Evolutionary conservation across 2,113 vertebrate species (phyloP), one percentile per base, ranked within the genome.

Genomic region (Gila orcuttii): DNA sequence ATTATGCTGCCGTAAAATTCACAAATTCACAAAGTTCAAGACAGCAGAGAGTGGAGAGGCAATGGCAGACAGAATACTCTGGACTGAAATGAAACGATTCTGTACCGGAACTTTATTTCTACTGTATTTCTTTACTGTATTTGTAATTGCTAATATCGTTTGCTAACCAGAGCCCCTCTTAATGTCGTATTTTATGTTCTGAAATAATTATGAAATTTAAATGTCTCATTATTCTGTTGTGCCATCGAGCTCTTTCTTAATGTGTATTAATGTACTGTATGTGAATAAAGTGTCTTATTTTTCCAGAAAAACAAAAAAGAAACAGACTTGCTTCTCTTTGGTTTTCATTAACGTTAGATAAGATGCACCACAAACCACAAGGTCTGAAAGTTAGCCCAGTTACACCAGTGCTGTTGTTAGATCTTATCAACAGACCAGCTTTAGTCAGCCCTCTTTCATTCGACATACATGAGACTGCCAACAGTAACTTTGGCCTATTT

Each of bases 1-100:
- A 76, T 60, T 84, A 76, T 11, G 57, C 83, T 33, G 57, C 83
- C 3, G 23, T 84, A 64, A 84, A 76, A 76, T 76, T 76, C 55
- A 62, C 15, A 42, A 42, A 42, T 42, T 31, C 15, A 3, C 55
- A 76, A 33, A 64, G 19, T 73, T 23, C 83, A 60, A 84, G 36
- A 84, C 25, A 62, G 83, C 59, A 64, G 57, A 21, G n/a, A 84
- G 55, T 39, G 25, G 36, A n/a, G 73, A 71, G 25, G 1, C 55
- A 75, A 19, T 42, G 39, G 9, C 33, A 23, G 0, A 62, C 69
- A 6, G 25, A 60, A 3, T 84, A 84, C 55, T 84, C 71, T 31
- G 69, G 82, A 45, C 15, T 60, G 33, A 62, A 15, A 62, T 45
- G 1, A 5, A 75, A 62, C 15, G 15, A n/a, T 19, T n/a, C 15